phyloP scores from a whole-genome alignment of 2,113 vertebrate species.

The Aphyosemion australe region DNA sequence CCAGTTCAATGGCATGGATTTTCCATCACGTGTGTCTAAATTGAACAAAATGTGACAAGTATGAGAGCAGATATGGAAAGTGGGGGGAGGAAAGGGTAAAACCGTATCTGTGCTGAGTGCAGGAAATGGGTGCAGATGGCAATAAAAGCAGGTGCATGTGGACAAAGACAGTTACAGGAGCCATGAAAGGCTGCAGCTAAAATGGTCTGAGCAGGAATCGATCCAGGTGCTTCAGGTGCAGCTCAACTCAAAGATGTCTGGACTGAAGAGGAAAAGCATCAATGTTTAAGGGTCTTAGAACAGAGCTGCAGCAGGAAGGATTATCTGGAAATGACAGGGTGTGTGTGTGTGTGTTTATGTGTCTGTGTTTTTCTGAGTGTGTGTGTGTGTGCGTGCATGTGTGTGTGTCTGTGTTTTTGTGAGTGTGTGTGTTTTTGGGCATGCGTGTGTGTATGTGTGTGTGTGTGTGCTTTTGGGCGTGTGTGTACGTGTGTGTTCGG shows the following conservation, averaged over 20 bases:
- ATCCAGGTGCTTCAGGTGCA: slow-evolving; percentile 55
- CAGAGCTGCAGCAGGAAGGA: slow-evolving; percentile 21
- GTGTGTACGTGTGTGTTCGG: neutral
- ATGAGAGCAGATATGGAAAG: slow-evolving; percentile 34
- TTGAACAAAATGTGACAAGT: slow-evolving; percentile 60
- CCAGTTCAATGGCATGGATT: slow-evolving; percentile 60
- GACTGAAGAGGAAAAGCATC: slow-evolving; percentile 36
- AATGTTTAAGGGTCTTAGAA: slow-evolving; percentile 50
- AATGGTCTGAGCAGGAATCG: slow-evolving; percentile 51
- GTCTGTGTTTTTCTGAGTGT: no score
- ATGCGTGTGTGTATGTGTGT: slow-evolving; percentile 14
- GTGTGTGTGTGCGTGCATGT: no score
- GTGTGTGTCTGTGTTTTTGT: slow-evolving; percentile 7
- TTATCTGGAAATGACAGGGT: slow-evolving; percentile 44
- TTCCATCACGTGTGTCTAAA: slow-evolving; percentile 50
- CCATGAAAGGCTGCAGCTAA: slow-evolving; percentile 54
- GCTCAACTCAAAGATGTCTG: slow-evolving; percentile 32
- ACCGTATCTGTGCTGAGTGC: slow-evolving; percentile 36
- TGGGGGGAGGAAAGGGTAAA: neutral
- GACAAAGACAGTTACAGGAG: slow-evolving; percentile 34
- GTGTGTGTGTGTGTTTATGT: slow-evolving; percentile 7
- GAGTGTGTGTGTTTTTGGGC: neutral
- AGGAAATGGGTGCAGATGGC: slow-evolving; percentile 56
- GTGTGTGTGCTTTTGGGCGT: slow-evolving; percentile 11
- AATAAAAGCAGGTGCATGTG: slow-evolving; percentile 36